These are phyloP conservation scores for Latrodectus geometricus DNA, from an alignment of 1,140 invertebrate species.

Conservation along the genomic window DNA sequence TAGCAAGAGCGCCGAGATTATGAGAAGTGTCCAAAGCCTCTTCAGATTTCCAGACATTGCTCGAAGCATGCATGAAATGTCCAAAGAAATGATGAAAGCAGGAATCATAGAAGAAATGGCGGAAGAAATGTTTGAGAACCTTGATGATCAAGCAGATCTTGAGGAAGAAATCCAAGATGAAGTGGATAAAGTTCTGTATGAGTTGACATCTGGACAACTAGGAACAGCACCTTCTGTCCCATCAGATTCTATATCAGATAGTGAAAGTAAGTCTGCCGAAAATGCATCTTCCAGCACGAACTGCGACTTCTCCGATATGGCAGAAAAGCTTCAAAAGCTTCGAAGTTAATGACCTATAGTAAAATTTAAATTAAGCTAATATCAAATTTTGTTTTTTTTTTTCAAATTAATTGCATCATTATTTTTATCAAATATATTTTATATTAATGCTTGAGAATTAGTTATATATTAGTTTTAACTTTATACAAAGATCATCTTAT, in stretches of 20 bases:
- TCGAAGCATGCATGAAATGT: conserved; percentile 95
- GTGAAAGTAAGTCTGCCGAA: conserved; percentile 62
- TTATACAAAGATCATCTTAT: no score
- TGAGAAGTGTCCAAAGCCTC: conserved; percentile 96
- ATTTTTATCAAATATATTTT: no score
- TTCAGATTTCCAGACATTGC: conserved; percentile 92
- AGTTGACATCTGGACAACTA: conserved; percentile 91
- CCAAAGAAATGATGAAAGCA: conserved; percentile 98
- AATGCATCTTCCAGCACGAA: conserved; percentile 78
- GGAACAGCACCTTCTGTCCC: conserved; percentile 85
- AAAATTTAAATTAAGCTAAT: no score
- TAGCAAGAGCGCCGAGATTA: conserved; percentile 93
- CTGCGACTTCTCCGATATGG: conserved; percentile 86
- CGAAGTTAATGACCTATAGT: not conserved
- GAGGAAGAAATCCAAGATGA: conserved; percentile 93
- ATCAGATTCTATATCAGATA: conserved; percentile 69
- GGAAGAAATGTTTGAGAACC: conserved; percentile 93
- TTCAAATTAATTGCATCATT: no score
- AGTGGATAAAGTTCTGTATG: conserved; percentile 96
- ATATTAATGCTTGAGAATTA: no score
- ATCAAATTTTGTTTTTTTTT: no score
- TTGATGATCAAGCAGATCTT: conserved; percentile 91
- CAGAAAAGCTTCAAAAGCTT: conserved; percentile 75
- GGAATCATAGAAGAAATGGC: conserved; percentile 99
- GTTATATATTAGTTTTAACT: no score